Base-by-base conservation (phyloP, 2,797 vertebrate genomes). In the Cirrhinus molitorella region DNA sequence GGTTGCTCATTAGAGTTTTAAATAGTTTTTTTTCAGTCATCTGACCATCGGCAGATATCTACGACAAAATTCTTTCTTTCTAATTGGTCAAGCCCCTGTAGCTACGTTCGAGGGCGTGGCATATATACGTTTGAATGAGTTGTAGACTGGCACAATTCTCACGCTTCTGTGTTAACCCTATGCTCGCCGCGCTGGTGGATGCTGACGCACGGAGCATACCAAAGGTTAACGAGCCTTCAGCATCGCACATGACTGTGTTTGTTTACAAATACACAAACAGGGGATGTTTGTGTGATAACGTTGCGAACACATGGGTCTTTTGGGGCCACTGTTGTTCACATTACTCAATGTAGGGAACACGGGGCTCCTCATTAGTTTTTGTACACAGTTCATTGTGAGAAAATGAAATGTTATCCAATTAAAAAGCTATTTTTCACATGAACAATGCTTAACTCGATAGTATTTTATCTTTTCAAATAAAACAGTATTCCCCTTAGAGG, bases 11-110 rank as follows among this genome's bases (percentile, higher is more conserved):
- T 95, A 92, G 88, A 93, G 91, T 93, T 95, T 95, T 95, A 95
- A 95, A 95, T 95, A 95, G 91, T 93, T 92, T 89, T 70, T n/a
- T 88, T 87, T 89, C 77, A 92, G 94, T 96, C 95, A 95, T 93
- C 94, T 96, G 95, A 95, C 94, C 94, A 96, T 96, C 94, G 93
- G 92, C 95, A 94, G 94, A 95, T 94, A 86, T 93, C 77, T 51
- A 61, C 85, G 71, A 77, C 49, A 17, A 31, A 14, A 85, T 83
- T 89, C 87, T 65, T 0, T 86, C 61, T 51, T 89, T 90, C 90
- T 79, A 53, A 96, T 96, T 96, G 95, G 95, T 94, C 95, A 93
- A 95, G 90, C 94, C 94, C 91, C 93, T 93, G 91, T 87, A 85
- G 91, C 92, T 94, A 94, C 89, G 90, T 90, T 80, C 83, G 87